Evolutionary conservation across 2,113 vertebrate genomes (phyloP).

Genomic region (Morone saxatilis): DNA sequence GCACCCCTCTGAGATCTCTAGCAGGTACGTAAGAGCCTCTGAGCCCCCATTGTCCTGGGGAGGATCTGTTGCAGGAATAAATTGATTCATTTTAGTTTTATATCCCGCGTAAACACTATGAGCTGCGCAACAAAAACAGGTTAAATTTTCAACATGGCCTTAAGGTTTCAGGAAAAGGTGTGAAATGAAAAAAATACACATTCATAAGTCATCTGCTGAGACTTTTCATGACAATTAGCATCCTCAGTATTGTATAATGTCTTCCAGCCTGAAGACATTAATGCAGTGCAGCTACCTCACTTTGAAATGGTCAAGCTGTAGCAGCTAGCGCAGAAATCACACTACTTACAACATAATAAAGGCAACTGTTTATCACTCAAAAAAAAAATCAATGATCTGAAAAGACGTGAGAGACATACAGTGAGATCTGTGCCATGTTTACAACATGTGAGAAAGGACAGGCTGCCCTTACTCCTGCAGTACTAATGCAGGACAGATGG

Average conservation of each 20-base stretch:
- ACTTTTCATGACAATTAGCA: background rate
- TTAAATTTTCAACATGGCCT: background rate
- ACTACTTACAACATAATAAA: background rate
- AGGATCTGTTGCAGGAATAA: slow-evolving; percentile 85
- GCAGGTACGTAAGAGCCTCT: slow-evolving; percentile 92
- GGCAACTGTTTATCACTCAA: background rate
- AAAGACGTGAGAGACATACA: background rate
- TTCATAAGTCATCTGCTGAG: background rate
- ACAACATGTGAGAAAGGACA: background rate
- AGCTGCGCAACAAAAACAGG: too few relatives aligned
- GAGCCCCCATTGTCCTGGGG: slow-evolving; percentile 96
- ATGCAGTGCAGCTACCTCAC: background rate
- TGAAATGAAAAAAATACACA: background rate
- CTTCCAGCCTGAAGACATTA: too few relatives aligned
- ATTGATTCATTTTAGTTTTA: slow-evolving; percentile 14
- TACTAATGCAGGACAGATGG: background rate
- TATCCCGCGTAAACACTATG: background rate
- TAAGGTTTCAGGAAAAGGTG: background rate
- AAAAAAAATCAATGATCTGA: background rate
- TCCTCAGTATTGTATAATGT: too few relatives aligned
- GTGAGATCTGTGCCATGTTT: background rate
- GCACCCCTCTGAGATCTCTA: slow-evolving; percentile 94
- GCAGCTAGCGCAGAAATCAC: background rate
- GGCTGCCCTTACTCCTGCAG: background rate
- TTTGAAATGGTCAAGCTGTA: background rate